Evolutionary conservation across 2,113 vertebrate genomes (phyloP), one percentile per base, ranked within the genome.

Genomic region (Passerina amoena): DNA sequence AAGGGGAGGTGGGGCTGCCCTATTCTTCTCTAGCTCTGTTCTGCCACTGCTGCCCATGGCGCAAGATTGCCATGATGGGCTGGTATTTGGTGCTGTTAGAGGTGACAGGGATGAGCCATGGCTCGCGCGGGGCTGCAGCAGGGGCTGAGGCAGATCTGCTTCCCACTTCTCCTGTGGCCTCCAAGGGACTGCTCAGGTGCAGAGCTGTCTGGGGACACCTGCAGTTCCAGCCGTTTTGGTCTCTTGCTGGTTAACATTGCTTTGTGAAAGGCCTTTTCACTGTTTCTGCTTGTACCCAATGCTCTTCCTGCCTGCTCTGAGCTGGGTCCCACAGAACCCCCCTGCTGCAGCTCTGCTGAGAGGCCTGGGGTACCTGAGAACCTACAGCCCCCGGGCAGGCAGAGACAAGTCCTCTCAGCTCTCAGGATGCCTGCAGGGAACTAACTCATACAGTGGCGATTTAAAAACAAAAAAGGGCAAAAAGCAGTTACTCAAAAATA

Each of bases 401-500:
- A 73, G 10, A 24, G 13, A 30, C 9, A 23, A 61, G 9, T 28
- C 12, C 48, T 7, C 5, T 7, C 8, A 51, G 19, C 44, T 88
- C 66, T 33, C 35, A 42, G 38, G 64, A 38, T 37, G 31, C 42
- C 42, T 28, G 80, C 5, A 8, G 23, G 27, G 33, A 72, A 45
- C 12, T 35, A 35, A 64, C 15, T 69, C 3, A 3, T 3, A 11
- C 0, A 10, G 10, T 1, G 11, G 8, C 5, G 4, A 45, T 33
- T 73, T 33, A 31, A 60, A 35, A 61, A n/a, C 6, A 15, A 48
- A 30, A 45, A 25, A 38, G 17, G 10, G 8, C 53, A 40, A 76
- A 40, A 76, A 63, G 35, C 50, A 73, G n/a, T 78, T 97, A 97
- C 22, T 89, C 13, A 97, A 97, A 97, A 97, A 97, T 97, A 97